phyloP scores from a whole-genome alignment of 1,140 invertebrate species.

The Heliconius nattereri region DNA sequence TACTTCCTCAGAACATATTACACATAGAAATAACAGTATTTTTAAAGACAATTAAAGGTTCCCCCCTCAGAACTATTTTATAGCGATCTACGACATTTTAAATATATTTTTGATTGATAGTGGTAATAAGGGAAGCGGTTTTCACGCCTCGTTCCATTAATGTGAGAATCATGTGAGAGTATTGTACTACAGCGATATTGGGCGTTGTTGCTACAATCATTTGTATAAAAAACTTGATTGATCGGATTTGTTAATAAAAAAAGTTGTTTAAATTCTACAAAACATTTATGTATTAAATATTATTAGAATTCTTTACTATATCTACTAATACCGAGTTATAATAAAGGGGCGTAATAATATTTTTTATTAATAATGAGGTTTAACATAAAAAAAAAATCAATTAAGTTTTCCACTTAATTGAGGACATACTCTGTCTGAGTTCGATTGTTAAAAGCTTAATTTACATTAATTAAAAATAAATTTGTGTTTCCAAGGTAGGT shows the following conservation, averaged over 20 bases:
- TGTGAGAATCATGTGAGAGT: slow-evolving; percentile 18
- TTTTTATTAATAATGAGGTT: too few species aligned
- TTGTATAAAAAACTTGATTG: slow-evolving; percentile 15
- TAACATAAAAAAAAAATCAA: too few species aligned
- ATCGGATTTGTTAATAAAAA: background rate
- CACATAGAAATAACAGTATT: background rate
- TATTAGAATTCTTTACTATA: background rate
- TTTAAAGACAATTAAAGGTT: background rate
- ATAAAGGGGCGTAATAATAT: too few species aligned
- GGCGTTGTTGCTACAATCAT: slow-evolving; percentile 5
- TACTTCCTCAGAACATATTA: background rate
- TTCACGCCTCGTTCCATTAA: slow-evolving; percentile 17
- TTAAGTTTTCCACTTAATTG: too few species aligned
- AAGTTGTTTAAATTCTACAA: background rate
- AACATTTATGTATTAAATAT: background rate
- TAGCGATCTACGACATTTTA: background rate
- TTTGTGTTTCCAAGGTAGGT: too few species aligned
- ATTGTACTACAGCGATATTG: background rate
- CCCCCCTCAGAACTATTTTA: background rate
- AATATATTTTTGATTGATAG: slow-evolving; percentile 22
- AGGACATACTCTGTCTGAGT: too few species aligned
- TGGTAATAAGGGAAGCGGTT: slow-evolving; percentile 21
- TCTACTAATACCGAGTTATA: too few species aligned
- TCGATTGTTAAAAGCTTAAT: too few species aligned
- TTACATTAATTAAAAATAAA: too few species aligned